These are phyloP conservation scores for Pseudocheirus occidentalis DNA, from an alignment of 2,797 vertebrate genomes.

Conservation along the genomic window DNA sequence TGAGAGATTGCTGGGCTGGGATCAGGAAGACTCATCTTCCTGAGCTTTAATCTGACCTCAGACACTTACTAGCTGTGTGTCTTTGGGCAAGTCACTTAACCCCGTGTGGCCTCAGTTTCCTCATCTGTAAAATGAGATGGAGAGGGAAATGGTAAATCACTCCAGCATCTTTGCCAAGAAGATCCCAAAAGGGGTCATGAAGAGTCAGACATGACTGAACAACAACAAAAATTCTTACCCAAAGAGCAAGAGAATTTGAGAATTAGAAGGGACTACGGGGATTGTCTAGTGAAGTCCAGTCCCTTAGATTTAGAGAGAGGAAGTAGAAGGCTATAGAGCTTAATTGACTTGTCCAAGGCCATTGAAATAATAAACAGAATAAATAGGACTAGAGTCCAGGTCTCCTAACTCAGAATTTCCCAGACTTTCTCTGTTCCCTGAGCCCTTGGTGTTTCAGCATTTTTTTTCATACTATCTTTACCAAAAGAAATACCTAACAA, in stretches of 20 bases:
- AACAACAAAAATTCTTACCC: background rate
- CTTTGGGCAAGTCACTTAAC: background rate
- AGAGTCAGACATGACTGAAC: background rate
- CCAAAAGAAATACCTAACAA: background rate
- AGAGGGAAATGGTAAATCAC: background rate
- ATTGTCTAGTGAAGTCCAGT: background rate
- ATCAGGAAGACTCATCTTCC: background rate
- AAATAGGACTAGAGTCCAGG: background rate
- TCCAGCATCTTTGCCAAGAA: background rate
- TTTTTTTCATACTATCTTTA: background rate
- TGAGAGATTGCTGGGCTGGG: background rate
- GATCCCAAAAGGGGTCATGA: background rate
- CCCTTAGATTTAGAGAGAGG: background rate
- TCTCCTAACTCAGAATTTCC: background rate
- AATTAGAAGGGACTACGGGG: background rate
- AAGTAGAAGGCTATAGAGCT: background rate
- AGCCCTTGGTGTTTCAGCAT: background rate
- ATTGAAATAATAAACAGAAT: background rate
- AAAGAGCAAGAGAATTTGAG: background rate
- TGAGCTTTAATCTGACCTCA: background rate
- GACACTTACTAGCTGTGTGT: background rate
- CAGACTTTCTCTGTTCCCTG: background rate
- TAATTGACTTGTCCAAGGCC: background rate
- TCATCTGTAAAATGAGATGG: background rate
- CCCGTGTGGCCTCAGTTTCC: background rate